phyloP scores from a whole-genome alignment of 2,797 vertebrate genomes.

The Mycteria americana region DNA sequence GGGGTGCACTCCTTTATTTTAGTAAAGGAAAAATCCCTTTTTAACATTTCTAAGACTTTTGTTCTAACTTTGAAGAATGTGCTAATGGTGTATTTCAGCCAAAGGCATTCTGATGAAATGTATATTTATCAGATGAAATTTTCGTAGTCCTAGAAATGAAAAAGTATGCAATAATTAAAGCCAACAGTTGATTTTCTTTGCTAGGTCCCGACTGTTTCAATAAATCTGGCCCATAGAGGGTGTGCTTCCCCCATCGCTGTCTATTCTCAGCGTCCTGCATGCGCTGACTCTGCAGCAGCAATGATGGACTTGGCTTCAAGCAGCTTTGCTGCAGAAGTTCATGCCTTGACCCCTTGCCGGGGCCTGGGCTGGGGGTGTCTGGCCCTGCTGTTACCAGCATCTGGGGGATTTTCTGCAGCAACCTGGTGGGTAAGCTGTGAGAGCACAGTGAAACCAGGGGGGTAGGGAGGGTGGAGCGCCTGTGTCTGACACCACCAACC shows the following conservation, averaged over 20 bases:
- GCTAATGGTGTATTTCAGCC: conserved; percentile 66
- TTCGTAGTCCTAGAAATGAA: conserved; percentile 65
- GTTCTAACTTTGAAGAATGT: conserved; percentile 73
- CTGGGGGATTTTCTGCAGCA: background rate
- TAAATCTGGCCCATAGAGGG: conserved; percentile 49
- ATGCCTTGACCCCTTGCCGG: accelerated
- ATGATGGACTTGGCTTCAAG: background rate
- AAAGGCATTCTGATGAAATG: conserved; percentile 71
- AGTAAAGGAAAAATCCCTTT: conserved; percentile 70
- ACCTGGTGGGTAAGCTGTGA: accelerated
- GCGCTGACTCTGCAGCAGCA: background rate
- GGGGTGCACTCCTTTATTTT: conserved; percentile 70
- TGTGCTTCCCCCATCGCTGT: background rate
- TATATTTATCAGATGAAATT: conserved; percentile 73
- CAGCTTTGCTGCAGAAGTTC: background rate
- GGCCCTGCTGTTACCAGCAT: background rate
- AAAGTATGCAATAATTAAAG: conserved; percentile 66
- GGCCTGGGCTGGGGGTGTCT: background rate
- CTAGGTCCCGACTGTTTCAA: conserved; percentile 53
- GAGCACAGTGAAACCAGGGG: accelerated
- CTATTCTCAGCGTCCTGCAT: background rate
- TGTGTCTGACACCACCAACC: accelerated
- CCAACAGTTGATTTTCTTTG: conserved; percentile 71
- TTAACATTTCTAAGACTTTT: conserved; percentile 71
- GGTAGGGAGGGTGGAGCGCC: background rate